Evolutionary conservation across 53 echinoderm and acorn worm genomes (phyloP).

Genomic region (Luidia sarsii): DNA sequence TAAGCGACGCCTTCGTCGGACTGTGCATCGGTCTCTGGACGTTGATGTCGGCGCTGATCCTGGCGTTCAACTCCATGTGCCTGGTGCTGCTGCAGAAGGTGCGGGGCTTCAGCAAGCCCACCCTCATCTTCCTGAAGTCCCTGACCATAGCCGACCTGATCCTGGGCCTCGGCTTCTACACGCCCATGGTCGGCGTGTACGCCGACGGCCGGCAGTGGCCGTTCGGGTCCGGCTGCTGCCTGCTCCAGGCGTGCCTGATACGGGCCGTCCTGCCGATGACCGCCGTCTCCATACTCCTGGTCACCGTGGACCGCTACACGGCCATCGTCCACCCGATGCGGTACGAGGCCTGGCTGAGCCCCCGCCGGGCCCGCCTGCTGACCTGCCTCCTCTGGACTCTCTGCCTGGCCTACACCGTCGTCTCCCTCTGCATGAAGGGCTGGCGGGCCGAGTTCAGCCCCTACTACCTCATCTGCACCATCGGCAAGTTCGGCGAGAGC

Average conservation of each 20-base stretch:
- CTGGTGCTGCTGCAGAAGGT: conserved; percentile 33
- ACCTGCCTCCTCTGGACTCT: conserved; percentile 1
- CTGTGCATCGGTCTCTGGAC: no score
- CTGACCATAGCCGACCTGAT: conserved; percentile 31
- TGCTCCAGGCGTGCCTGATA: conserved; percentile 30
- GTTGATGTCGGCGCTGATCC: not conserved
- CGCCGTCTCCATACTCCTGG: conserved; percentile 22
- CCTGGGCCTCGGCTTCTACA: conserved; percentile 33
- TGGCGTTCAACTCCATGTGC: conserved; percentile 31
- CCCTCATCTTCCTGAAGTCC: conserved; percentile 44
- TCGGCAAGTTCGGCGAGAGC: not conserved
- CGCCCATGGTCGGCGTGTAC: conserved; percentile 22
- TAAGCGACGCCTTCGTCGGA: not conserved
- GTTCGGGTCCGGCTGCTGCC: not conserved
- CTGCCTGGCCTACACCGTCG: not conserved
- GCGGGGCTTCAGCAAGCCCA: conserved; percentile 26
- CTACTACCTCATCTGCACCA: conserved; percentile 27
- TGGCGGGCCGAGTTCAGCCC: not conserved
- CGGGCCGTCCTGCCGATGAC: conserved; percentile 11
- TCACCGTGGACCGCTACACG: conserved; percentile 37
- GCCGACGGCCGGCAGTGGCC: conserved; percentile 7
- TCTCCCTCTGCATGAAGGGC: not conserved
- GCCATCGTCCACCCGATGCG: conserved; percentile 36
- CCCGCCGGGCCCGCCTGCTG: conserved; percentile 5
- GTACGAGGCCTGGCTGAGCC: conserved; percentile 12